Base-by-base conservation (phyloP, 2,888 invertebrate species). In the Cephus runcator region DNA sequence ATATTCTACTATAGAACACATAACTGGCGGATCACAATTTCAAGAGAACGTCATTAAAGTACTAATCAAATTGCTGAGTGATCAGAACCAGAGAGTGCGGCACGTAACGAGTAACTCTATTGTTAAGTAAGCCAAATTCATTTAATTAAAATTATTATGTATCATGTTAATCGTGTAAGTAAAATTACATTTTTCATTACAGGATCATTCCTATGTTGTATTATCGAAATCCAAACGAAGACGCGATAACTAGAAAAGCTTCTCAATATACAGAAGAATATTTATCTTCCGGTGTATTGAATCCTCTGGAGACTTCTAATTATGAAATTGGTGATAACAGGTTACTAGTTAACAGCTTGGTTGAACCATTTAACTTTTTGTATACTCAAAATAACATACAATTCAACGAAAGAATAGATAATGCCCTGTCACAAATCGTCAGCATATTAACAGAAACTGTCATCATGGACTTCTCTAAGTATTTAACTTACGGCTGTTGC, bases 11-110 rank as follows among this genome's bases (percentile, higher is more conserved):
- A 92, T 95, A 73, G 91, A 93, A 83, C 93, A 94, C 86, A 88
- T 94, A 56, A 93, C 93, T 76, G 91, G 91, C 11, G 91, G 88
- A 75, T 90, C 88, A 73, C 88, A 92, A 87, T 94, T 94, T 87
- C 95, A 95, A 92, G 93, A 93, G 80, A 93, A 93, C 84, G 92
- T 95, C 40, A 86, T 95, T 73, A 88, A 94, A 80, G 93, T 96
- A 1, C 90, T 97, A 12, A 92, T 95, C 31, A 92, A 93, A 15
- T 91, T 96, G 80, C 90, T 97, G 1, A 93, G 93, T 11, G 97
- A 97, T 90, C 95, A 95, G 81, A 97, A 98, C 90, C 94, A 94
- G 77, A 93, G 97, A 89, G 96, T 97, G 0, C 93, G 97, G 79
- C 93, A 93, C 79, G 95, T 96, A 1, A 94, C 96, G 0, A 93